Evolutionary conservation across 1,140 invertebrate genomes (phyloP).

Genomic region (Conus ventricosus): DNA sequence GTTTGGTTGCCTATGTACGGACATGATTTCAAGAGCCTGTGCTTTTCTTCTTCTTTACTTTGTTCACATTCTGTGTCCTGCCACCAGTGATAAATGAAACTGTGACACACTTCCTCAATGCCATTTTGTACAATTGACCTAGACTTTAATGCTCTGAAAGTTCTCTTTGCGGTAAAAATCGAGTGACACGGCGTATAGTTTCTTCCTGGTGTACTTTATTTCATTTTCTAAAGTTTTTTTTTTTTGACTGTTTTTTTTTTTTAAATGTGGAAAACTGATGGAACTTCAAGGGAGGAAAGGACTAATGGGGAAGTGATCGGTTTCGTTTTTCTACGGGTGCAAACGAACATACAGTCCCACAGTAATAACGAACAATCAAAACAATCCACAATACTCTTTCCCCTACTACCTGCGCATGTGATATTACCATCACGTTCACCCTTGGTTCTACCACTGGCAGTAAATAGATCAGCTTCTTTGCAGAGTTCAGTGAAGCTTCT

Average conservation of each 20-base stretch:
- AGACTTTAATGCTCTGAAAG: not conserved
- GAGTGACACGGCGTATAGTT: not conserved
- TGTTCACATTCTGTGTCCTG: not conserved
- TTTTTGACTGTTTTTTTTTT: too few relatives aligned
- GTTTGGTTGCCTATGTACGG: not conserved
- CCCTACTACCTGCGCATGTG: not conserved
- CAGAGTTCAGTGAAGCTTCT: not conserved
- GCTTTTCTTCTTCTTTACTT: not conserved
- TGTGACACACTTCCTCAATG: not conserved
- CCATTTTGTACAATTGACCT: not conserved
- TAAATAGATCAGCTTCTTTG: not conserved
- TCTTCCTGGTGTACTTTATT: not conserved
- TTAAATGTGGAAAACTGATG: not conserved
- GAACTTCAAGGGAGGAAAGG: not conserved
- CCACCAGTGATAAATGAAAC: not conserved
- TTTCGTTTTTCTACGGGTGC: not conserved
- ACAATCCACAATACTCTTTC: not conserved
- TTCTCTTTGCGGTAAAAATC: not conserved
- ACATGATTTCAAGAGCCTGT: not conserved
- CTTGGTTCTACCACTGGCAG: not conserved
- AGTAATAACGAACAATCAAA: not conserved
- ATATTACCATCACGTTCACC: not conserved
- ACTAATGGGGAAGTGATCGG: not conserved
- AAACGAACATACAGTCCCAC: not conserved
- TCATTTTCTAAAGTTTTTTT: not conserved